Evolutionary conservation across 1,140 invertebrate species (phyloP).

Genomic region (Drosophila saltans): DNA sequence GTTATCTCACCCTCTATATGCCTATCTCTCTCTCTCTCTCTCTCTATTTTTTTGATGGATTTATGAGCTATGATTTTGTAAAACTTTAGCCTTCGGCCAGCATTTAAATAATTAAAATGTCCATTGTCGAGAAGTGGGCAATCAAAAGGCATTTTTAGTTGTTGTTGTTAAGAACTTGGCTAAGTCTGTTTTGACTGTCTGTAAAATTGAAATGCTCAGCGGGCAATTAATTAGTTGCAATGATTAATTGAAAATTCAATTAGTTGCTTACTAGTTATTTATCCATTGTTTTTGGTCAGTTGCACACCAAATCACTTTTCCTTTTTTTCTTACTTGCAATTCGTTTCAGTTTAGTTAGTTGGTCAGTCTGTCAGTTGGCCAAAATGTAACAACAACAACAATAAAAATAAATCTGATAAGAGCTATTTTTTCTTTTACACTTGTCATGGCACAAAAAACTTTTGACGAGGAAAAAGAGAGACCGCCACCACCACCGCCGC

Average conservation of each 20-base stretch:
- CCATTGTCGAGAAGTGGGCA: conserved; percentile 34
- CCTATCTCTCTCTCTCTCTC: conserved; percentile 12
- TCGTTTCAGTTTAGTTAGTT: conserved; percentile 26
- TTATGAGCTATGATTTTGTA: conserved; percentile 74
- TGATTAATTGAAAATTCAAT: conserved; percentile 79
- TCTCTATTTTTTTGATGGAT: conserved; percentile 61
- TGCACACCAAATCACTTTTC: conserved; percentile 37
- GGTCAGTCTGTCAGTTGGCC: conserved; percentile 46
- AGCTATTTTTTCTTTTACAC: conserved; percentile 61
- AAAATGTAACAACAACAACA: conserved; percentile 21
- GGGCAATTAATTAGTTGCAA: conserved; percentile 76
- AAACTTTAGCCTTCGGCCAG: conserved; percentile 72
- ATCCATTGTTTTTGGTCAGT: neutral
- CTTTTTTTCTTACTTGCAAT: conserved; percentile 23
- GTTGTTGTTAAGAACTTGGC: conserved; percentile 2
- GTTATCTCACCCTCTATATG: neutral
- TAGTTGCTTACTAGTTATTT: conserved; percentile 70
- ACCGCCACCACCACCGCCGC: neutral
- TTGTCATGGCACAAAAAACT: conserved; percentile 52
- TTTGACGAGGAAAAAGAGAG: neutral
- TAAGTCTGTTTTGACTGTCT: conserved; percentile 15
- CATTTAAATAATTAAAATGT: conserved; percentile 81
- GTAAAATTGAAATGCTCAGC: conserved; percentile 52
- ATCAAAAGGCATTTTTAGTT: conserved; percentile 43
- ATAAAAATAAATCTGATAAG: conserved; percentile 69